Conservation (phyloP, 2,797 vertebrate species). For the Decapterus maruadsi region DNA sequence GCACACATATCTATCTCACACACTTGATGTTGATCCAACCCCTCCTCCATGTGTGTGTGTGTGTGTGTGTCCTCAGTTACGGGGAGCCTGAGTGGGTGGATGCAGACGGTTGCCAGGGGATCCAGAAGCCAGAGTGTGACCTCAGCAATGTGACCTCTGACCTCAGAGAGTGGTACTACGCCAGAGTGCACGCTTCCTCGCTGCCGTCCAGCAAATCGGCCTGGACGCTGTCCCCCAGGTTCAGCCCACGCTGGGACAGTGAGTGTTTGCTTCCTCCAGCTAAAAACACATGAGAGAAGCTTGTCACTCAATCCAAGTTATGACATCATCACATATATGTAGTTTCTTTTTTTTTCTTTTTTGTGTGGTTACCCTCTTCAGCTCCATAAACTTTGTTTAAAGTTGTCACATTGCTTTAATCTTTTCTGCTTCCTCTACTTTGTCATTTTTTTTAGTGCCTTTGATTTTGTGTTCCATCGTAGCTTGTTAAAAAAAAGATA, state of each 20-base stretch:
- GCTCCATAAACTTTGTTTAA: too few species aligned
- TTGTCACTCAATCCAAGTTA: background rate
- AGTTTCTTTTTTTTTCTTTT: too few species aligned
- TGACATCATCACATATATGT: background rate
- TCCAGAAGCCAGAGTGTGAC: slow-evolving; percentile 84
- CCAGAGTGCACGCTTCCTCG: slow-evolving; percentile 80
- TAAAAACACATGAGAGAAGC: background rate
- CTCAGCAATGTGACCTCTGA: slow-evolving; percentile 88
- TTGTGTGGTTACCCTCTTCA: too few species aligned
- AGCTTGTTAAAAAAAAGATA: background rate
- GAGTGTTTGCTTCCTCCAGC: slow-evolving; percentile 69
- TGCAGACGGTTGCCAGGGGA: slow-evolving; percentile 85
- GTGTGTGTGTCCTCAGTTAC: slow-evolving; percentile 80
- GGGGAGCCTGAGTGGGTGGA: slow-evolving; percentile 88
- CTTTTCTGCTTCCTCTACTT: background rate
- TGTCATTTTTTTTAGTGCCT: too few species aligned
- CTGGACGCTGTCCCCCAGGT: slow-evolving; percentile 88
- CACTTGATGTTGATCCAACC: background rate
- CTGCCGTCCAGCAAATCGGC: slow-evolving; percentile 68
- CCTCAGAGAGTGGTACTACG: slow-evolving; percentile 89
- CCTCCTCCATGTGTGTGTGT: background rate
- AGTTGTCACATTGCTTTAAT: too few species aligned
- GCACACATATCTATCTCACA: background rate
- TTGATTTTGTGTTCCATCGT: background rate
- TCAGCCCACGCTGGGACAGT: slow-evolving; percentile 92